Conservation (phyloP, 2,113 vertebrate genomes). For the Machaerirhynchus nigripectus region DNA sequence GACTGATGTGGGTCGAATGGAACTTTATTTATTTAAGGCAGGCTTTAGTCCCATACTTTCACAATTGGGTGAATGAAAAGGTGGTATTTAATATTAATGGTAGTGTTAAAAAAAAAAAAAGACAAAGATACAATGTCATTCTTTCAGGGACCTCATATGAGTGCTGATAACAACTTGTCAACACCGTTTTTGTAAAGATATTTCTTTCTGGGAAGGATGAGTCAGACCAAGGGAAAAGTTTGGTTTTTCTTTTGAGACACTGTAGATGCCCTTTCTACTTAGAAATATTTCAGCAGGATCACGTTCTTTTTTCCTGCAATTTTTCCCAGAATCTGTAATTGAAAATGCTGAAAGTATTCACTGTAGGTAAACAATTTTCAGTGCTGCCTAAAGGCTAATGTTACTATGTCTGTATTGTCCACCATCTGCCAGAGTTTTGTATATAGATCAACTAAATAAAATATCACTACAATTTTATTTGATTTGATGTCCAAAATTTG, state of each 20-base stretch:
- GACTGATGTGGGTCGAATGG: background rate
- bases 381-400: background rate
- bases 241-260: background rate
- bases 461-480: background rate
- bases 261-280: background rate
- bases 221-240: background rate
- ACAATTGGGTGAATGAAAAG: background rate
- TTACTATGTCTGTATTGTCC: background rate
- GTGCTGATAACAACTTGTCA: background rate
- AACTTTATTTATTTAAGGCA: background rate
- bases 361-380: background rate
- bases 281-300: background rate
- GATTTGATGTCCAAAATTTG: background rate
- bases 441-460: background rate
- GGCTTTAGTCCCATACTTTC: background rate
- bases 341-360: background rate
- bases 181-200: background rate
- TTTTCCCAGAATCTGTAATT: background rate
- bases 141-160: background rate
- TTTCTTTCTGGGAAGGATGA: background rate
- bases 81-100: background rate
- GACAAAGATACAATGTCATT: rapidly evolving
- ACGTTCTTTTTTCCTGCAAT: background rate
- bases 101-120: background rate
- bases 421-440: background rate